phyloP scores from a whole-genome alignment of 2,113 vertebrate genomes.

The Petroica traversi region DNA sequence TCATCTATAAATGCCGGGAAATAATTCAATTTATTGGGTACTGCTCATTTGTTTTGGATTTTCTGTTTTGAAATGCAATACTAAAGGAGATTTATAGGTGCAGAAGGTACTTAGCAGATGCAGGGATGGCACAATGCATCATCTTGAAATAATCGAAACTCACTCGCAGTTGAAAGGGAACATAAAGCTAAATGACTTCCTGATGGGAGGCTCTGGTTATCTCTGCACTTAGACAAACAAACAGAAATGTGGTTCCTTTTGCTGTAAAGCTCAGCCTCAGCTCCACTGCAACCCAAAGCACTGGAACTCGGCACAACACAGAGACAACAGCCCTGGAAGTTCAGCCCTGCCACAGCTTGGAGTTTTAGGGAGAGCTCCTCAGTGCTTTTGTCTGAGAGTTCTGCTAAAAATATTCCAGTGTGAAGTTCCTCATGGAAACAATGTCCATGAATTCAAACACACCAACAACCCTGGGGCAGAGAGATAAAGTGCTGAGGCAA shows the following conservation, averaged over 20 bases:
- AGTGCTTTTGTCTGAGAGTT: background rate
- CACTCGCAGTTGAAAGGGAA: background rate
- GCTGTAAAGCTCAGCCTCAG: background rate
- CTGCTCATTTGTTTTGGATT: background rate
- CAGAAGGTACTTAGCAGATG: background rate
- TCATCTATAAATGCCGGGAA: background rate
- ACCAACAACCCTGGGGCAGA: background rate
- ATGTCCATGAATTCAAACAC: background rate
- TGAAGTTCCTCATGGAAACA: background rate
- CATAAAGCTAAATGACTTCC: constrained; percentile 12
- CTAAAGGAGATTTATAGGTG: constrained; percentile 3
- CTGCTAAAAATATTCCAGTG: background rate
- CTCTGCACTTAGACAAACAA: background rate
- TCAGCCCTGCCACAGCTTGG: rapidly evolving
- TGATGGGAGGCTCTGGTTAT: background rate
- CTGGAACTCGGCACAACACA: background rate
- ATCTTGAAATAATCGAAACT: constrained; percentile 13
- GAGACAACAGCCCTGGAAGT: background rate
- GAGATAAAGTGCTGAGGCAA: background rate
- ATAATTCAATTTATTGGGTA: background rate
- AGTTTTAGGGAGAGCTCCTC: background rate
- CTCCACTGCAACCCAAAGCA: background rate
- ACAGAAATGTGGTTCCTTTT: background rate
- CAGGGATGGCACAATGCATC: background rate
- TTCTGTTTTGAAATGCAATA: background rate